A percentile compares a stretch with the other conserved stretches of the same genome.
phyloP scores from a whole-genome alignment of 2,888 invertebrate species.

The Habrosyne pyritoides region DNA sequence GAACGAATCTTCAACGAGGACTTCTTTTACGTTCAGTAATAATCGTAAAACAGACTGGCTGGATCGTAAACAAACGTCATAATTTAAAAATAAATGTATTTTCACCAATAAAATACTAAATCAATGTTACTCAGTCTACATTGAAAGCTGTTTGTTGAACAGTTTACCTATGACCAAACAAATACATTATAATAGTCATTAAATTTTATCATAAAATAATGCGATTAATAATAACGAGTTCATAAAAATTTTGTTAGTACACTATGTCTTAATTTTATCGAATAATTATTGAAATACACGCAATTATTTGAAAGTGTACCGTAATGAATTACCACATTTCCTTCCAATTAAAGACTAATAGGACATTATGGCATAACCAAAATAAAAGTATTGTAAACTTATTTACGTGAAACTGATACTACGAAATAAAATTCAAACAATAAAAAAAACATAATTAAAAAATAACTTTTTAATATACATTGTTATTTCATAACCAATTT shows the following conservation, averaged over 20 bases:
- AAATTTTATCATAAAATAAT: not conserved
- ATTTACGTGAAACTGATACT: not conserved
- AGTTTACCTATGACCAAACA: not conserved
- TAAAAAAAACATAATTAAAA: no score
- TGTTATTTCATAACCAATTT: not conserved
- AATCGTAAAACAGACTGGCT: constrained; percentile 14
- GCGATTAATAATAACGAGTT: not conserved
- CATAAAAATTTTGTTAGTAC: not conserved
- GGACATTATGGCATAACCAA: not conserved
- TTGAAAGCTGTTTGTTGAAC: not conserved
- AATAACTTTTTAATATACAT: no score
- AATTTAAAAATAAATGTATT: not conserved
- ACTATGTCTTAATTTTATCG: not conserved
- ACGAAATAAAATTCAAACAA: no score
- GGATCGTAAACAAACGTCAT: constrained; percentile 17
- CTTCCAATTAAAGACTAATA: not conserved
- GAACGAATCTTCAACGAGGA: constrained; percentile 22
- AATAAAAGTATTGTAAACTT: not conserved
- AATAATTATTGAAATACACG: not conserved
- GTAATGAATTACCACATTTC: not conserved
- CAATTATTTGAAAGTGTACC: not conserved
- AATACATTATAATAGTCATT: not conserved
- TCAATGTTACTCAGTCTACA: not conserved
- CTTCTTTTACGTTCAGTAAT: constrained; percentile 24
- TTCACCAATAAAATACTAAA: not conserved